Conservation (phyloP, 1,140 invertebrate genomes). For the Megathymus violae region DNA sequence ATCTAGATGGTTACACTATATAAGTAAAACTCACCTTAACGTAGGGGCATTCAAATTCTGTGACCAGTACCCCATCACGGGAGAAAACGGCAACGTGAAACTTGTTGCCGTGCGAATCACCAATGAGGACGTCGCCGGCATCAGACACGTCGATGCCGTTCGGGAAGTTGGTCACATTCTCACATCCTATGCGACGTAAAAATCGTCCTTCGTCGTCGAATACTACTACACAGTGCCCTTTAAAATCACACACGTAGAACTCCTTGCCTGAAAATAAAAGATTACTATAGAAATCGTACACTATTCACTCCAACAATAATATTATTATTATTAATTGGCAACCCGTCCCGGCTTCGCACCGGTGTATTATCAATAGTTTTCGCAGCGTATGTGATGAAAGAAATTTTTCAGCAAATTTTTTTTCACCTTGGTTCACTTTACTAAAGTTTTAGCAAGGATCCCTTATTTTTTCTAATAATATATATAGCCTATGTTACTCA, state of each 20-base stretch:
- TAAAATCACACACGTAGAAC: constrained; percentile 99
- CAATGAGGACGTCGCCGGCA: constrained; percentile 97
- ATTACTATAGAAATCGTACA: neutral
- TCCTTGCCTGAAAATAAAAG: constrained; percentile 89
- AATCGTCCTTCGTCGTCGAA: constrained; percentile 96
- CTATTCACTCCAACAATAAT: no score
- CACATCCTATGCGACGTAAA: constrained; percentile 95
- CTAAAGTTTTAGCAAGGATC: no score
- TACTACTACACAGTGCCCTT: constrained; percentile 98
- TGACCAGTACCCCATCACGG: constrained; percentile 92
- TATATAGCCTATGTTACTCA: no score
- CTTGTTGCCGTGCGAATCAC: constrained; percentile 98
- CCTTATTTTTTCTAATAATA: no score
- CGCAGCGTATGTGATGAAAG: no score
- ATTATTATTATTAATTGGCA: no score
- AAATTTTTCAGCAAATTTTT: no score
- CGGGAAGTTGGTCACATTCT: constrained; percentile 97
- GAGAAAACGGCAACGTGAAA: constrained; percentile 98
- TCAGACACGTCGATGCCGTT: constrained; percentile 99
- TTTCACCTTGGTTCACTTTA: no score
- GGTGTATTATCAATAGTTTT: no score
- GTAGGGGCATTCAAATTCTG: constrained; percentile 98
- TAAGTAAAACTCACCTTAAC: constrained; percentile 89
- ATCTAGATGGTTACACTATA: no score
- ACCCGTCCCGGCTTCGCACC: no score